Conservation (phyloP, 92 coral and sea anemone species). For the Diadumene lineata region DNA sequence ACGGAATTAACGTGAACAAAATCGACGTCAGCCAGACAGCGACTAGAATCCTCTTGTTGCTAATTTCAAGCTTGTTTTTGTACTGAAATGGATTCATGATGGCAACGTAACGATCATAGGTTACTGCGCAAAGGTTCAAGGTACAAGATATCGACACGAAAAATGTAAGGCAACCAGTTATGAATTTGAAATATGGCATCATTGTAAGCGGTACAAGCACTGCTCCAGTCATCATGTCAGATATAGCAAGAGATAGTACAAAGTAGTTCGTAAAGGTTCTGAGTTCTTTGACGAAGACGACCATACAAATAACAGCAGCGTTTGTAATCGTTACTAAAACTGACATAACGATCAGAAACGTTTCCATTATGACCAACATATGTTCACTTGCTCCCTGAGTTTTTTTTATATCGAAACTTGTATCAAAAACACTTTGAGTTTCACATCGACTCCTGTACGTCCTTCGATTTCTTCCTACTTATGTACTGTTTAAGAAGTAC, state of each 20-base stretch:
- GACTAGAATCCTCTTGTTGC: slow-evolving; percentile 15
- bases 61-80: slow-evolving; percentile 6
- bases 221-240: slow-evolving; percentile 48
- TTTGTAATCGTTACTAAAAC: slow-evolving; percentile 5
- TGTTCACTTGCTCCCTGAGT: no score
- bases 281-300: slow-evolving; percentile 1
- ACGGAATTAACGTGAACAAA: background rate
- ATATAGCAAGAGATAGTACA: slow-evolving; percentile 24
- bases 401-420: no score
- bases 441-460: no score
- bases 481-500: no score
- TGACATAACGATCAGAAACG: background rate
- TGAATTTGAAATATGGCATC: background rate
- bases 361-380: no score
- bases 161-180: background rate
- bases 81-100: slow-evolving; percentile 32
- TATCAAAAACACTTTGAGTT: no score
- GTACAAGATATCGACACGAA: background rate
- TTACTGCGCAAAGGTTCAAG: slow-evolving; percentile 21
- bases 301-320: slow-evolving; percentile 9
- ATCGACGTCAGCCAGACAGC: background rate
- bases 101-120: slow-evolving; percentile 42
- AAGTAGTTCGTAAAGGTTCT: slow-evolving; percentile 7
- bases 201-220: slow-evolving; percentile 31
- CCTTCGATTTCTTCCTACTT: no score